Base-by-base conservation (phyloP, 2,888 invertebrate species). In the Tinea semifulvella region DNA sequence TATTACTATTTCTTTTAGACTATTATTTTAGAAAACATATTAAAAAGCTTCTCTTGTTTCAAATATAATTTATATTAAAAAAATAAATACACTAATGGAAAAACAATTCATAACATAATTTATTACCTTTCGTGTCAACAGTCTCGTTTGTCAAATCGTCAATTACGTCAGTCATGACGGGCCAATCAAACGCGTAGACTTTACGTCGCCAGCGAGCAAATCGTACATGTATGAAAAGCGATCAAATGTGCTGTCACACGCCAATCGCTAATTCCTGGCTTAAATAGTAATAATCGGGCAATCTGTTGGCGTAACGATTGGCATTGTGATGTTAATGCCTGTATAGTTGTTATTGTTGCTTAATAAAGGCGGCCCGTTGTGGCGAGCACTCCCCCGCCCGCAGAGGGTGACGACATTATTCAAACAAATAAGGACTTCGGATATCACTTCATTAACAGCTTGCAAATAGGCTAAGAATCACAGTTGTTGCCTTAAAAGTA, bases 301-400 rank as follows among this genome's bases (percentile, higher is more conserved):
- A 22, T 22, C 25, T 22, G 35, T 14, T 3, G 13, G 3, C n/a
- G 11, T 14, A 35, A 28, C 11, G 5, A 11, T 35, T 10, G 35
- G 11, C 3, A 35, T 35, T 35, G 5, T 35, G n/a, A 35, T 35
- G 35, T 35, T 35, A 35, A 35, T 35, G 14, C 5, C 8, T 22
- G 6, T n/a, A 8, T 5, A 22, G 5, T 7, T 22, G 25, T 35
- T 11, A 35, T 35, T 35, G 35, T 35, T 35, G 35, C 7, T 35
- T 35, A 35, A 35, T 35, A 35, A 35, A 11, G 35, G 35, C n/a
- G 28, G 7, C 35, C 5, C 14, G 7, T 35, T 35, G 35, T 13
- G 35, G 35, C 35, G 35, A 13, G 7, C 35, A 22, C 25, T 8
- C 25, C 25, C n/a, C n/a, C n/a, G n/a, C n/a, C n/a, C n/a, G n/a